These are phyloP conservation scores for Barbus barbus DNA, from an alignment of 2,113 vertebrate genomes.

Conservation along the genomic window DNA sequence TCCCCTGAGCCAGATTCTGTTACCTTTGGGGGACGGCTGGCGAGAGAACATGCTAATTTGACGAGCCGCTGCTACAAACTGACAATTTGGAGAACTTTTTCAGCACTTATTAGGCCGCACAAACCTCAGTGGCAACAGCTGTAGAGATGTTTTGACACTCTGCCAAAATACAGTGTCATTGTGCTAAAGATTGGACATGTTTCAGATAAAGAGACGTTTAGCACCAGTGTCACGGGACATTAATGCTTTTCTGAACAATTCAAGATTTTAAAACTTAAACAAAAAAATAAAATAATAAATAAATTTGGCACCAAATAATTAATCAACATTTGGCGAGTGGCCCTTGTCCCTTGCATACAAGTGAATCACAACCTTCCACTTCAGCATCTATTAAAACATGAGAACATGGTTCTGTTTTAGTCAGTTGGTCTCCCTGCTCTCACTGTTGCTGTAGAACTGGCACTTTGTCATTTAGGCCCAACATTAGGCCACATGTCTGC, in stretches of 20 bases:
- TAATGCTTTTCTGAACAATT: not conserved
- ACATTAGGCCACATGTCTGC: not conserved
- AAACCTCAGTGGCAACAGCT: slow-evolving; percentile 57
- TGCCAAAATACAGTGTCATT: slow-evolving; percentile 68
- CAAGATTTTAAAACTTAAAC: not conserved
- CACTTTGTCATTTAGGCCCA: not conserved
- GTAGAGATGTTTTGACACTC: slow-evolving; percentile 65
- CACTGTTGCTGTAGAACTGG: not conserved
- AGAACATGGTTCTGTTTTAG: slow-evolving; percentile 25
- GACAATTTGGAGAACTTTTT: slow-evolving; percentile 60
- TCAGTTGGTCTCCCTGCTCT: not conserved
- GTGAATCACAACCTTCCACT: not conserved
- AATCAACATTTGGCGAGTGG: not conserved
- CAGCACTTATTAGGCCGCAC: slow-evolving; percentile 67
- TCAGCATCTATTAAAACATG: slow-evolving; percentile 8
- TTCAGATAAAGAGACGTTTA: slow-evolving; percentile 19
- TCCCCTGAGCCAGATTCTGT: slow-evolving; percentile 34
- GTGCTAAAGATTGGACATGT: slow-evolving; percentile 46
- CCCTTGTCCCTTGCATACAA: not conserved
- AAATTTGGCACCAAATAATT: not conserved
- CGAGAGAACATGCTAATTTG: slow-evolving; percentile 73
- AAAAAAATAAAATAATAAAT: too few species aligned
- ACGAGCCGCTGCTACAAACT: slow-evolving; percentile 57
- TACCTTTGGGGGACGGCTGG: slow-evolving; percentile 60
- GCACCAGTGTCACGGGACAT: not conserved